Base-by-base conservation (phyloP, 2,113 vertebrate genomes). In the Cavia porcellus region DNA sequence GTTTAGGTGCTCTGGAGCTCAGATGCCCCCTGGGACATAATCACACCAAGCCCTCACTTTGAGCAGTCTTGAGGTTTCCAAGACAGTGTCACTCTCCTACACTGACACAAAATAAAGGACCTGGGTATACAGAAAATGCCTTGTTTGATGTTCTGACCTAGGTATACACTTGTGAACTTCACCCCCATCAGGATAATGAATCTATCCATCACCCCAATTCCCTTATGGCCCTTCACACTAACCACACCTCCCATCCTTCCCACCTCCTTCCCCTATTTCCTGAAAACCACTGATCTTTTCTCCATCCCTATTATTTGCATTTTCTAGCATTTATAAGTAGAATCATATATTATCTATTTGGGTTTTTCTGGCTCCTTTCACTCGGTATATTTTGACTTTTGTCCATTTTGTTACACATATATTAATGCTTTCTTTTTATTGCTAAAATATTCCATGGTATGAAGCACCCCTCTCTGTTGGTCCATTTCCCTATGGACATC, bases 271-370 rank as follows among this genome's bases (percentile, higher is more conserved):
- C 19, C 7, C 38, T 1, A 0, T 79, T 86, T 90, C 64, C 66
- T 94, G 30, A 38, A 77, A 96, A 90, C 61, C 62, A 90, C 24
- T 86, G 59, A 38, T 82, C 35, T 89, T 77, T 45, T 77, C 89
- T 70, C 80, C 88, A 8, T 66, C 70, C 14, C 28, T 50, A 13
- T 1, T 20, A 35, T 92, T 90, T 82, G 11, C 30, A 61, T 92
- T 92, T 79, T 77, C 70, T 72, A 66, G 17, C 82, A 70, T 77
- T 77, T 82, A 50, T 50, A 83, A 90, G 57, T 45, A 89, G 61
- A 59, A 66, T 25, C 8, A 3, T 57, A n/a, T 22, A 25, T 25
- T 13, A 45, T 9, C 0, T 50, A n/a, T 25, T 66, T 72, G 8
- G 2, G 86, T 88, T 77, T 90, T 75, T 79, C 70, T 94, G 79